phyloP scores from a whole-genome alignment of 1,140 invertebrate species.

The Drosophila ananassae region DNA sequence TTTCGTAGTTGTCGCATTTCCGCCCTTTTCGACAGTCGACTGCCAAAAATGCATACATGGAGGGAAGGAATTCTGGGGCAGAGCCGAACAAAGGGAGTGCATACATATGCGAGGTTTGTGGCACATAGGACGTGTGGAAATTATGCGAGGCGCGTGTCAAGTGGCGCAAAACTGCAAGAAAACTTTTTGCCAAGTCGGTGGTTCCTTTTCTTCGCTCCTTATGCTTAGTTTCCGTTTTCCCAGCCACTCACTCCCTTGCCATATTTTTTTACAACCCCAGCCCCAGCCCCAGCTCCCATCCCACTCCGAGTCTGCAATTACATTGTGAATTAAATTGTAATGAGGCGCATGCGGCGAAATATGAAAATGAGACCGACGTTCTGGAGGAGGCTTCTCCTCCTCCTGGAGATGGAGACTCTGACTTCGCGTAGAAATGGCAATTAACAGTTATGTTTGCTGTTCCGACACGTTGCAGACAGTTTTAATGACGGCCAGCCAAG shows the following conservation, averaged over 20 bases:
- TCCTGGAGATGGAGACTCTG: background rate
- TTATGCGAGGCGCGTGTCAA: conserved; percentile 79
- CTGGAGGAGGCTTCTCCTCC: background rate
- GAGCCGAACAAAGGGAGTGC: conserved; percentile 1
- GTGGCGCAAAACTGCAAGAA: conserved; percentile 58
- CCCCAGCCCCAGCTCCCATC: background rate
- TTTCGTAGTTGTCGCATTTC: conserved; percentile 76
- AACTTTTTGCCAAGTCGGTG: conserved; percentile 54
- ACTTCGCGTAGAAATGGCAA: conserved; percentile 65
- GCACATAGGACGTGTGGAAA: conserved; percentile 52
- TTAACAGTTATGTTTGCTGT: conserved; percentile 81
- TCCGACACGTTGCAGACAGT: conserved; percentile 77
- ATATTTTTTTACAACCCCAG: background rate
- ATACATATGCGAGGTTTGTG: conserved; percentile 42
- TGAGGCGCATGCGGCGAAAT: conserved; percentile 77
- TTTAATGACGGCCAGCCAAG: conserved; percentile 64
- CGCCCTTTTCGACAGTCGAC: conserved; percentile 51
- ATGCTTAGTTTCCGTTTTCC: conserved; percentile 22
- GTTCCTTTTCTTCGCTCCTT: conserved; percentile 8
- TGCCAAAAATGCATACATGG: conserved; percentile 77
- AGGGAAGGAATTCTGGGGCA: conserved; percentile 15
- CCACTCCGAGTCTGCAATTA: conserved; percentile 63
- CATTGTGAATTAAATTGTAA: conserved; percentile 83
- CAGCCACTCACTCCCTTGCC: too few relatives aligned
- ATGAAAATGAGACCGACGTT: conserved; percentile 64